Conservation (phyloP, 2,797 vertebrate species). For the Chloroceryle amazona region DNA sequence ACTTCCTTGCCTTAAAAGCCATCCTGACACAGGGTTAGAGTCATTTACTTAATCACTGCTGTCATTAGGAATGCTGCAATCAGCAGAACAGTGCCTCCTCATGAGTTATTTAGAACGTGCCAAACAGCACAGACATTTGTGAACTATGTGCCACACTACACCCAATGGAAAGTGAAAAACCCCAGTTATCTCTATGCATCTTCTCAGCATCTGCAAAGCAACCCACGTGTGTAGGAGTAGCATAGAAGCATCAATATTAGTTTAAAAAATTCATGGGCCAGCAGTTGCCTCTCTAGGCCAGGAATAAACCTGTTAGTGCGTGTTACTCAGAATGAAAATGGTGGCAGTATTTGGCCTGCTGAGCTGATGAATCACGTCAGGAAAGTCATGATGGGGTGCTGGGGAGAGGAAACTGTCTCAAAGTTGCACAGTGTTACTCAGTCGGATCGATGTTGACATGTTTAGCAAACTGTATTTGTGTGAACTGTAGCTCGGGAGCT, state of each 20-base stretch:
- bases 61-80: background rate
- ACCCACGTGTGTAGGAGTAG: background rate
- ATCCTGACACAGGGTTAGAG: background rate
- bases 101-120: background rate
- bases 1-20: background rate
- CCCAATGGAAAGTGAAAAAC: rapidly evolving
- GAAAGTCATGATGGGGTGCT: background rate
- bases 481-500: rapidly evolving
- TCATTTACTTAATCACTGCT: background rate
- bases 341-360: background rate
- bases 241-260: background rate
- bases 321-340: background rate
- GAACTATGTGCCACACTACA: background rate
- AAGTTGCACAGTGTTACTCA: rapidly evolving
- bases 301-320: background rate
- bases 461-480: background rate
- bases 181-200: background rate
- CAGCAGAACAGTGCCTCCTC: background rate
- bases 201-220: background rate
- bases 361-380: background rate
- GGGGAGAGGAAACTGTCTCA: background rate
- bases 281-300: background rate
- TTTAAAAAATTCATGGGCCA: background rate
- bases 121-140: background rate
- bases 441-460: background rate